phyloP scores from a whole-genome alignment of 1,140 invertebrate genomes.

The Drosophila pseudoananassae region DNA sequence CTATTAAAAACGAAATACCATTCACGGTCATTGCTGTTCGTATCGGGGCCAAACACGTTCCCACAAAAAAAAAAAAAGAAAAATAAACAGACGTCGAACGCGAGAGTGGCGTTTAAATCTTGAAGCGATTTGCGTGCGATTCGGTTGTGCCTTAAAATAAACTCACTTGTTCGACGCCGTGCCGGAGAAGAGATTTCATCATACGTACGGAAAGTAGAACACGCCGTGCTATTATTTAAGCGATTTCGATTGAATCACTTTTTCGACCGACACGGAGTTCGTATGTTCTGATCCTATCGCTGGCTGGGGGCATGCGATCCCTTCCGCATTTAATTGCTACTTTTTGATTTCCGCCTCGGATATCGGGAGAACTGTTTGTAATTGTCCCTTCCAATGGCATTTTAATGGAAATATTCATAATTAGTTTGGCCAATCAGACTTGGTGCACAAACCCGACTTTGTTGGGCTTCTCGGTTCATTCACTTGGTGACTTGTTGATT shows the following conservation, averaged over 20 bases:
- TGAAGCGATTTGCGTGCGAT: conserved; percentile 39
- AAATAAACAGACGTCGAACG: conserved; percentile 29
- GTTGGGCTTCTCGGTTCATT: conserved; percentile 27
- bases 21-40: conserved; percentile 40
- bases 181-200: conserved; percentile 47
- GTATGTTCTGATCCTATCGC: conserved; percentile 40
- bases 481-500: conserved; percentile 36
- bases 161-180: conserved; percentile 24
- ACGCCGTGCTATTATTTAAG: conserved; percentile 55
- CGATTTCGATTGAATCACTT: conserved; percentile 36
- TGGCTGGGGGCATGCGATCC: conserved; percentile 22
- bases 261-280: conserved; percentile 14
- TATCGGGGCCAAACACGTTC: conserved; percentile 54
- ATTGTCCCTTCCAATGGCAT: conserved; percentile 19
- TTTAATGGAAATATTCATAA: conserved; percentile 20
- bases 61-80: conserved; percentile 15
- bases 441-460: conserved; percentile 2
- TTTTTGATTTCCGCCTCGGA: conserved; percentile 23
- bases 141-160: conserved; percentile 41
- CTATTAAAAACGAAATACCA: conserved; percentile 10
- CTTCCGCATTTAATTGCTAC: conserved; percentile 20
- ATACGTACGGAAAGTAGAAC: conserved; percentile 49
- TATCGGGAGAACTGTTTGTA: neutral
- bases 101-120: conserved; percentile 6
- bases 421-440: neutral